Conservation (phyloP, 2,888 invertebrate species). For the Electrophaes corylata region DNA sequence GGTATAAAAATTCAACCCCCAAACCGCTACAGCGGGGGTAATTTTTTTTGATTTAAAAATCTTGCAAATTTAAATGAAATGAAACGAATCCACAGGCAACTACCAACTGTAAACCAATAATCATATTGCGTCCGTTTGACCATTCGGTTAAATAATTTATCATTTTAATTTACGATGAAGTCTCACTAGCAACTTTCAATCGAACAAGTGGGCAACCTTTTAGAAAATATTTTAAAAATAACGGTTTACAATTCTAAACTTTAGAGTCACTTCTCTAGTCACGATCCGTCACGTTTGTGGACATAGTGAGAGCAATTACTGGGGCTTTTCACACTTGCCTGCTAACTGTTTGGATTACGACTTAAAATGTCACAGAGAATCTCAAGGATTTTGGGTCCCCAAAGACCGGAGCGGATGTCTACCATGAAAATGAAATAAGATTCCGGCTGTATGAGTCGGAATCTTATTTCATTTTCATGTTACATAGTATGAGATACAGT, state of each 20-base stretch:
- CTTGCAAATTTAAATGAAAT: neutral
- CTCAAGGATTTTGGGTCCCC: constrained; percentile 45
- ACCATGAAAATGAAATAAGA: too few relatives aligned
- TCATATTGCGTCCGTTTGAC: constrained; percentile 15
- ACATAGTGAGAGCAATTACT: constrained; percentile 66
- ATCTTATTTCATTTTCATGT: too few relatives aligned
- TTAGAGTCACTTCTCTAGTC: constrained; percentile 14
- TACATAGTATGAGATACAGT: too few relatives aligned
- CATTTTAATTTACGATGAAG: constrained; percentile 31
- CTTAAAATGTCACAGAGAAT: constrained; percentile 59
- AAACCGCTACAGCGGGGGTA: too few relatives aligned
- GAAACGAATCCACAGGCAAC: neutral
- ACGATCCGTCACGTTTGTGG: constrained; percentile 47
- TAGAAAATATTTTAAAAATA: constrained; percentile 8
- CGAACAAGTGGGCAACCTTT: constrained; percentile 12
- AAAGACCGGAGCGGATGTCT: neutral
- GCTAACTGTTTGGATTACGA: constrained; percentile 68
- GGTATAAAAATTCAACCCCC: too few relatives aligned
- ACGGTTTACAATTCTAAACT: constrained; percentile 22
- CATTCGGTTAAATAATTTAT: constrained; percentile 21
- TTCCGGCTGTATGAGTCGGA: too few relatives aligned
- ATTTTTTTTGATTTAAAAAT: too few relatives aligned
- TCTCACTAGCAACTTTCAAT: constrained; percentile 17
- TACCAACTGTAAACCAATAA: neutral
- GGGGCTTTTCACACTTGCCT: constrained; percentile 75